Percentiles rank a stretch among this genome's conserved stretches.
Conservation (phyloP, 2,888 invertebrate species). For the Troglohyphantes excavatus region DNA sequence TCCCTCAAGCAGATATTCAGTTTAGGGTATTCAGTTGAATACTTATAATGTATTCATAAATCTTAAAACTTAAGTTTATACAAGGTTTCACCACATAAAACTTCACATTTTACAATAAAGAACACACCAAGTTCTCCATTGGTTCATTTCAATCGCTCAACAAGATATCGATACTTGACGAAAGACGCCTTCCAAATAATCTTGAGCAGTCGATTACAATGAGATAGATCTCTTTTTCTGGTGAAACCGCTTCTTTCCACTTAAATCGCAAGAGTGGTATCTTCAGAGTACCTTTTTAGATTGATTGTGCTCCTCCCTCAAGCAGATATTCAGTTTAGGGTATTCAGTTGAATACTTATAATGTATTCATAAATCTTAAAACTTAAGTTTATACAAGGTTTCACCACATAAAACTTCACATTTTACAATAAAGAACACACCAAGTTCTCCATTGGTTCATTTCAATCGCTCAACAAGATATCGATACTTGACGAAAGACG, state of each 20-base stretch:
- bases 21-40: too few relatives aligned
- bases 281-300: conserved; percentile 47
- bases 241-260: conserved; percentile 8
- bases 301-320: conserved; percentile 49
- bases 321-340: too few relatives aligned
- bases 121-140: background rate
- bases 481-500: conserved; percentile 23
- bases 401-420: background rate
- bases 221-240: conserved; percentile 53
- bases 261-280: background rate
- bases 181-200: conserved; percentile 36
- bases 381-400: conserved; percentile 1
- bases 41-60: too few relatives aligned
- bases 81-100: too few relatives aligned
- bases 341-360: too few relatives aligned
- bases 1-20: too few relatives aligned
- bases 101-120: background rate
- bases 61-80: conserved; percentile 36
- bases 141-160: background rate
- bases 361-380: too few relatives aligned
- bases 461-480: conserved; percentile 20
- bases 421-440: background rate
- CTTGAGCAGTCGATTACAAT: conserved; percentile 58
- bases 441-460: background rate
- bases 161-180: conserved; percentile 38